Evolutionary conservation across 2,113 vertebrate genomes (phyloP).

Genomic region (Tragelaphus strepsiceros): DNA sequence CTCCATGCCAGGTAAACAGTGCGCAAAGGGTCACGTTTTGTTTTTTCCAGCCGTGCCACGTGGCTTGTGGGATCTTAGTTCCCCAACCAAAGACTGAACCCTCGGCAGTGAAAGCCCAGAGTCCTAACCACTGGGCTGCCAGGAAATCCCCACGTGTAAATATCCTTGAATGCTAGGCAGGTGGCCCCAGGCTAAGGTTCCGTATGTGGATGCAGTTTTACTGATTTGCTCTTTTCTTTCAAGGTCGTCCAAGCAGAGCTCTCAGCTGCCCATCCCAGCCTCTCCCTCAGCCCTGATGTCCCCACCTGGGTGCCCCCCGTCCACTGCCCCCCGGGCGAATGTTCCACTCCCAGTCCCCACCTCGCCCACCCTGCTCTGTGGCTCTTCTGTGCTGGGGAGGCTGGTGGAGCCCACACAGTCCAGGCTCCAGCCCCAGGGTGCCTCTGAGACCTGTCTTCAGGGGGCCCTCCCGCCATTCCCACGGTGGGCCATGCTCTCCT

Average conservation of each 20-base stretch:
- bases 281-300: not conserved
- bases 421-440: rapidly evolving
- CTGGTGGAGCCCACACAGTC: not conserved
- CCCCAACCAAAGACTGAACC: not conserved
- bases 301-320: not conserved
- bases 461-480: rapidly evolving
- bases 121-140: not conserved
- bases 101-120: not conserved
- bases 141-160: not conserved
- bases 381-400: not conserved
- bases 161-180: rapidly evolving
- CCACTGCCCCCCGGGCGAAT: not conserved
- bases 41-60: not conserved
- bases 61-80: not conserved
- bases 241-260: not conserved
- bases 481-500: not conserved
- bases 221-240: not conserved
- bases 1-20: rapidly evolving
- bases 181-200: no score
- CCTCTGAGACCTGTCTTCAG: not conserved
- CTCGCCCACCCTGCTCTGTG: not conserved
- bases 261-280: rapidly evolving
- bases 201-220: rapidly evolving
- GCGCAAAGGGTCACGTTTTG: not conserved
- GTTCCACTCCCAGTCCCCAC: not conserved